These are phyloP conservation scores for Psittacula echo DNA, from an alignment of 2,797 vertebrate species.

Conservation along the genomic window DNA sequence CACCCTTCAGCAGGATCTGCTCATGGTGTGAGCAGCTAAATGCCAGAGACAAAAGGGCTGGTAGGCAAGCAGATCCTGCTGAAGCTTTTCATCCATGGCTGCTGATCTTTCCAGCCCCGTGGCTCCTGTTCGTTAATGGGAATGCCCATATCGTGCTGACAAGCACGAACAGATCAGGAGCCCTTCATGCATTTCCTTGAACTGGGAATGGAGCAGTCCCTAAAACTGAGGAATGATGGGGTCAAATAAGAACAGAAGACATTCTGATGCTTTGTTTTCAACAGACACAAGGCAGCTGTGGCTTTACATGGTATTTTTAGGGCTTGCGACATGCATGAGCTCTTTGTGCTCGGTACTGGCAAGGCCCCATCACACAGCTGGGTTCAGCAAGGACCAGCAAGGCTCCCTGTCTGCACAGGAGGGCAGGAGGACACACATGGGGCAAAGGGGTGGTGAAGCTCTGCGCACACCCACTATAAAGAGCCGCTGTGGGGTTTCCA, in stretches of 20 bases:
- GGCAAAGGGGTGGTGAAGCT: not conserved
- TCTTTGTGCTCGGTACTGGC: not conserved
- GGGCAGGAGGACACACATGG: not conserved
- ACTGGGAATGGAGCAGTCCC: not conserved
- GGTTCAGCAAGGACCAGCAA: not conserved
- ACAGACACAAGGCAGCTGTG: not conserved
- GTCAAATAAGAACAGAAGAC: not conserved
- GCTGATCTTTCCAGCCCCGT: not conserved
- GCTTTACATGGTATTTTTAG: not conserved
- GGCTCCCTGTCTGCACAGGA: fast-evolving
- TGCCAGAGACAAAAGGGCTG: not conserved
- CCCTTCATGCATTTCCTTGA: fast-evolving
- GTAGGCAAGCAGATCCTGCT: not conserved
- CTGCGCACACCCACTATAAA: not conserved
- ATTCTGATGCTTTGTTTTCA: not conserved
- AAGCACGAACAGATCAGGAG: fast-evolving
- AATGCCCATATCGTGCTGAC: fast-evolving
- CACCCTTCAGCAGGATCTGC: not conserved
- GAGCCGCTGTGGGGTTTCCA: not conserved
- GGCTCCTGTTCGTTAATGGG: not conserved
- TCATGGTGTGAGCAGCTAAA: not conserved
- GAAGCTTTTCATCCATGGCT: not conserved
- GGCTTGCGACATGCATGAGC: not conserved
- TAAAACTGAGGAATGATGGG: not conserved
- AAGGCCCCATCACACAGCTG: not conserved